phyloP scores from a whole-genome alignment of 2,888 invertebrate species.

The Troides helena region DNA sequence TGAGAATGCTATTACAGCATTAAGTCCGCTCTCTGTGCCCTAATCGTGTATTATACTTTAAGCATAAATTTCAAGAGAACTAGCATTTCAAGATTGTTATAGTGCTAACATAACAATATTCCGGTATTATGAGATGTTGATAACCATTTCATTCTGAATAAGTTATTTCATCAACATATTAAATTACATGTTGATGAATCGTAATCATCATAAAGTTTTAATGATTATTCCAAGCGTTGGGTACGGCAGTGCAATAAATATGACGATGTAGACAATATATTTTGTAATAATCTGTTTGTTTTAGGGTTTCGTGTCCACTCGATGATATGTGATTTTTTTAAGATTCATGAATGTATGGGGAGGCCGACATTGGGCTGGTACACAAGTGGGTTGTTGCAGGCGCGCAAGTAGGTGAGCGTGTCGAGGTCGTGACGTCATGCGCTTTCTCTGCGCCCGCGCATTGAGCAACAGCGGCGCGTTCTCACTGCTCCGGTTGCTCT shows the following conservation, averaged over 20 bases:
- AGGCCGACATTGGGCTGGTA: constrained; percentile 68
- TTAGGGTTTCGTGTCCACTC: not conserved
- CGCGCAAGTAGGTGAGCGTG: constrained; percentile 76
- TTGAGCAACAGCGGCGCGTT: constrained; percentile 57
- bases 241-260: not conserved
- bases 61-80: too few relatives aligned
- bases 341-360: constrained; percentile 48
- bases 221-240: not conserved
- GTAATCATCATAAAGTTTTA: constrained; percentile 1
- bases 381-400: constrained; percentile 69
- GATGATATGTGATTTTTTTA: constrained; percentile 18
- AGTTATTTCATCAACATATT: not conserved
- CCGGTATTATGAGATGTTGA: too few relatives aligned
- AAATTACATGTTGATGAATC: not conserved
- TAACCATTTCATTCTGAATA: not conserved
- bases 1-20: too few relatives aligned
- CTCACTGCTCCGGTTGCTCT: constrained; percentile 30
- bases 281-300: not conserved
- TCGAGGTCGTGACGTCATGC: constrained; percentile 79
- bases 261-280: not conserved
- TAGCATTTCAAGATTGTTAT: too few relatives aligned
- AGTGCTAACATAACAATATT: too few relatives aligned
- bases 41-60: too few relatives aligned
- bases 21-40: too few relatives aligned
- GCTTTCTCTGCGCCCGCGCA: constrained; percentile 75